phyloP scores from a whole-genome alignment of 2,888 invertebrate genomes.

The Agrochola lychnidis region DNA sequence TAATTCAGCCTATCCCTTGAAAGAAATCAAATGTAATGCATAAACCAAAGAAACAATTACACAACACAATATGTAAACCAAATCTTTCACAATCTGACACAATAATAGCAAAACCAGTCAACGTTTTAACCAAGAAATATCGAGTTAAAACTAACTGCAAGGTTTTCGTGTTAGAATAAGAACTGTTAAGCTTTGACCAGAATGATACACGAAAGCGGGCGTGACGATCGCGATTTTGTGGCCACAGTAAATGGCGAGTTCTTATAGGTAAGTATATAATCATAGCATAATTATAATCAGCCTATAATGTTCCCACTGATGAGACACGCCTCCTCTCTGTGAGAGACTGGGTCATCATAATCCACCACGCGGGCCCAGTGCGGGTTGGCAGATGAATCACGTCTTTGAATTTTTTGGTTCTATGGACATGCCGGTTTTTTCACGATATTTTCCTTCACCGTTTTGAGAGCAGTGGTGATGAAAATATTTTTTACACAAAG shows the following conservation, averaged over 20 bases:
- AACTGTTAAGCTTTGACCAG: slow-evolving; percentile 5
- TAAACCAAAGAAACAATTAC: not conserved
- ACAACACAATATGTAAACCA: slow-evolving; percentile 14
- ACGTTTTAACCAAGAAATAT: slow-evolving; percentile 40
- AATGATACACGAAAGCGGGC: not conserved
- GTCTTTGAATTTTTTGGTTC: too few relatives aligned
- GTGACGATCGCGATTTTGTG: not conserved
- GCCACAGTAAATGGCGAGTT: not conserved
- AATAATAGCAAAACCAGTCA: slow-evolving; percentile 41
- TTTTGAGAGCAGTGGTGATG: too few relatives aligned
- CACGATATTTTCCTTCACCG: too few relatives aligned
- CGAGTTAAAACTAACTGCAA: slow-evolving; percentile 45
- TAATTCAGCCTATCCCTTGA: not conserved
- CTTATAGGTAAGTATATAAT: too few relatives aligned
- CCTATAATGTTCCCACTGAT: too few relatives aligned
- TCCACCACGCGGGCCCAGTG: too few relatives aligned
- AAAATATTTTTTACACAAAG: too few relatives aligned
- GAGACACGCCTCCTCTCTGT: too few relatives aligned
- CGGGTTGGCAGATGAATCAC: too few relatives aligned
- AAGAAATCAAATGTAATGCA: not conserved
- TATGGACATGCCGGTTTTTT: too few relatives aligned
- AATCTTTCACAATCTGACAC: slow-evolving; percentile 32
- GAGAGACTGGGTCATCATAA: too few relatives aligned
- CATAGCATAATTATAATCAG: too few relatives aligned
- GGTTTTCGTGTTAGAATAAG: slow-evolving; percentile 55